Percentiles rank a stretch among this genome's conserved stretches.
These are phyloP conservation scores for Megaptera novaeangliae DNA, from an alignment of 2,113 vertebrate genomes.

Conservation along the genomic window DNA sequence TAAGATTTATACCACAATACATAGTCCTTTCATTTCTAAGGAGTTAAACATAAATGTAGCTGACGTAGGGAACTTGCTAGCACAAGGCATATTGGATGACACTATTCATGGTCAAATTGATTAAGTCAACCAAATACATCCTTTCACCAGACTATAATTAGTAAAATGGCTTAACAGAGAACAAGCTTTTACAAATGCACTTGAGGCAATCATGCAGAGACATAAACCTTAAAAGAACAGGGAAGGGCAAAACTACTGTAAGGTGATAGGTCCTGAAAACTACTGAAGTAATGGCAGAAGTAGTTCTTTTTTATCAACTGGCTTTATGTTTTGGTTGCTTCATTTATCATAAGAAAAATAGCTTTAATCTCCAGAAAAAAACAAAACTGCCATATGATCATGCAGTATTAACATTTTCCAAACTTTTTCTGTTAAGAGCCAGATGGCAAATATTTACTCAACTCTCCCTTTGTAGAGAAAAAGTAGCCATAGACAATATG, in stretches of 20 bases:
- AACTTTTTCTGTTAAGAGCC: background rate
- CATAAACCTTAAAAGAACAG: conserved; percentile 80
- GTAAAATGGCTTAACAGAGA: conserved; percentile 90
- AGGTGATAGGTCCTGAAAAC: conserved; percentile 81
- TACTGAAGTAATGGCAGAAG: conserved; percentile 80
- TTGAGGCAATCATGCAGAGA: conserved; percentile 79
- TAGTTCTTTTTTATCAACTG: conserved; percentile 77
- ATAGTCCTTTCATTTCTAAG: conserved; percentile 96
- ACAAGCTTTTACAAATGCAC: conserved; percentile 75
- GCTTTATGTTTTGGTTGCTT: conserved; percentile 83
- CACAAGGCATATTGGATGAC: conserved; percentile 93
- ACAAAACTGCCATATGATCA: conserved; percentile 83
- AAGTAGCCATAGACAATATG: background rate
- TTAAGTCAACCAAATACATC: conserved; percentile 90
- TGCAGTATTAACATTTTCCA: conserved; percentile 80
- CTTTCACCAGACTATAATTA: conserved; percentile 93
- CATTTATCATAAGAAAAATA: conserved; percentile 83
- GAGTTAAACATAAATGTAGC: conserved; percentile 93
- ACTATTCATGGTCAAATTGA: conserved; percentile 92
- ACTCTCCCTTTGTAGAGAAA: background rate
- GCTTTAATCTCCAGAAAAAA: conserved; percentile 85
- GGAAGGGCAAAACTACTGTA: conserved; percentile 81
- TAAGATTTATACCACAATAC: conserved; percentile 95
- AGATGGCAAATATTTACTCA: background rate
- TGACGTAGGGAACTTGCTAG: conserved; percentile 93